phyloP scores from a whole-genome alignment of 2,113 vertebrate species.

The Myocastor coypus region DNA sequence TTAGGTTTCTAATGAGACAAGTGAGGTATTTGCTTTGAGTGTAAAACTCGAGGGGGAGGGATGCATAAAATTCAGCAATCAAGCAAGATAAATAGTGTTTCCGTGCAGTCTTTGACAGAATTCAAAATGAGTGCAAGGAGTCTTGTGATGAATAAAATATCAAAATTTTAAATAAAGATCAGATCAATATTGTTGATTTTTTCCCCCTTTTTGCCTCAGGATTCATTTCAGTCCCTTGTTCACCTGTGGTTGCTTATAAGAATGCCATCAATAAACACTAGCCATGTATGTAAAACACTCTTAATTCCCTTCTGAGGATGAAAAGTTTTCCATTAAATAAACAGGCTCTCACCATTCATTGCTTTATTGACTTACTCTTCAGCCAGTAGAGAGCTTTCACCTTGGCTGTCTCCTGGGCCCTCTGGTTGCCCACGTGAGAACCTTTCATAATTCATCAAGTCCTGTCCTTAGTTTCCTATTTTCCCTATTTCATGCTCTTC shows the following conservation, averaged over 20 bases:
- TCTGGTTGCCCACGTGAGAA: not conserved
- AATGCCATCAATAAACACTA: not conserved
- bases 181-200: not conserved
- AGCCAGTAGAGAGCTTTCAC: fast-evolving
- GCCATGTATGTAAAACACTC: not conserved
- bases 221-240: not conserved
- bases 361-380: not conserved
- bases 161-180: conserved; percentile 31
- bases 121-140: not conserved
- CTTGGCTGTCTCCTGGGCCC: fast-evolving
- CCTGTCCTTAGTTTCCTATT: conserved; percentile 43
- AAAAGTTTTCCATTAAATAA: not conserved
- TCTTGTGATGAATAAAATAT: conserved; percentile 33
- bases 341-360: not conserved
- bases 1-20: not conserved
- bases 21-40: not conserved
- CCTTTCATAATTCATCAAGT: conserved; percentile 6
- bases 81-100: not conserved
- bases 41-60: not conserved
- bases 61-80: not conserved
- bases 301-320: not conserved
- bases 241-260: not conserved
- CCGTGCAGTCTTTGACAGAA: not conserved
- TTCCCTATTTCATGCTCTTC: conserved; percentile 70
- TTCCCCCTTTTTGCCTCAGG: not conserved